Evolutionary conservation across 2,888 invertebrate species (phyloP).

Genomic region (Opisthograptis luteolata): DNA sequence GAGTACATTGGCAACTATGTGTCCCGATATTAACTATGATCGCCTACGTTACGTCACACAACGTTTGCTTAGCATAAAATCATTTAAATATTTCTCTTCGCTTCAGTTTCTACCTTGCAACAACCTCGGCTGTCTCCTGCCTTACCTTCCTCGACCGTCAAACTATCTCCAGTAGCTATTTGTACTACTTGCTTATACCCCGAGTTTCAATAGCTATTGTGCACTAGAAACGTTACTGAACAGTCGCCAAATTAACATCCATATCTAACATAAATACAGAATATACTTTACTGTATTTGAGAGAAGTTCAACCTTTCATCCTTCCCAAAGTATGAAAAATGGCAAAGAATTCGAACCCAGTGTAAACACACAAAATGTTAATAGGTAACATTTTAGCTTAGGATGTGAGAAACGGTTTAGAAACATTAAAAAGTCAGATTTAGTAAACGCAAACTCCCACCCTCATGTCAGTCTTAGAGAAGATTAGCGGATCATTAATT

Average conservation of each 20-base stretch:
- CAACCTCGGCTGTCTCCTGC: constrained; percentile 35
- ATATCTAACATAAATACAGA: constrained; percentile 44
- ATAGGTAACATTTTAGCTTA: constrained; percentile 12
- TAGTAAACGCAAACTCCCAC: constrained; percentile 43
- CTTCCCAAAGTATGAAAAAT: no score
- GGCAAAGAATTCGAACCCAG: background rate
- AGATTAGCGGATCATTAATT: constrained; percentile 69
- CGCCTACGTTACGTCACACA: no score
- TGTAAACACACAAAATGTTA: background rate
- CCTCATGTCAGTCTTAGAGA: constrained; percentile 55
- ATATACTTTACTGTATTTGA: constrained; percentile 43
- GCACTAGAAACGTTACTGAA: constrained; percentile 38
- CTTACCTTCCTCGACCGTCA: constrained; percentile 39
- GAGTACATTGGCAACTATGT: no score
- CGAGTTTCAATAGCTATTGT: constrained; percentile 49
- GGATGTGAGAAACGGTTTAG: constrained; percentile 16
- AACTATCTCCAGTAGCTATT: constrained; percentile 46
- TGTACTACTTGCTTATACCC: constrained; percentile 46
- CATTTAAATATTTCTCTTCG: constrained; percentile 1
- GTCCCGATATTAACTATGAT: no score
- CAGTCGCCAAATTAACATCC: constrained; percentile 41
- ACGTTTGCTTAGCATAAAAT: background rate
- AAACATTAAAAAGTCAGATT: constrained; percentile 31
- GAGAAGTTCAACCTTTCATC: no score
- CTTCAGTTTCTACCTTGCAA: constrained; percentile 21